Base-by-base conservation (phyloP, 2,888 invertebrate genomes). In the Aporophyla lueneburgensis region DNA sequence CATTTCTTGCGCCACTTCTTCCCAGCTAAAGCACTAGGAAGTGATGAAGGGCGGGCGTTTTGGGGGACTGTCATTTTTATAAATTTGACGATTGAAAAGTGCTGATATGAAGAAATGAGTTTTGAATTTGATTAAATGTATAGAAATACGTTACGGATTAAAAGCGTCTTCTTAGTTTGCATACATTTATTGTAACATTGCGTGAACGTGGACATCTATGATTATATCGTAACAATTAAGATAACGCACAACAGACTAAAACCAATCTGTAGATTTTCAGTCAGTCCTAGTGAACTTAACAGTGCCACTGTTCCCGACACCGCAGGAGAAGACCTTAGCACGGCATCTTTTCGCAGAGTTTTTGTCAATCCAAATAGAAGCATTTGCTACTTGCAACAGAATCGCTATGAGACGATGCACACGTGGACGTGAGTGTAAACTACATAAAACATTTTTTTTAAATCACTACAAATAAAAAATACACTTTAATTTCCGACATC, bases 361-460 rank as follows among this genome's bases (percentile, higher is more conserved):
- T 74, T 1, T 24, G 14, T 24, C 74, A 9, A 74, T 80, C 43
- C 61, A 80, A 33, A 67, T 80, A 0, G 78, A 78, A 46, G 56
- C 80, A 5, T 78, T 74, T 19, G 78, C 78, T 7, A 56, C 66
- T 4, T 74, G 78, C 24, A 80, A 78, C 66, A 66, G 74, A 19
- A 67, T 80, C 3, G 80, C 78, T 0, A 74, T 78, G 78, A 33
- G 62, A 21, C 61, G 74, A 19, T 62, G 61, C 51, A 51, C 61
- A 46, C 43, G 43, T 46, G 43, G 33, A 6, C 66, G 78, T 78
- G 43, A 74, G 80, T 78, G 61, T 54, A 10, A 7, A n/a, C n/a
- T 24, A 9, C 10, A 14, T 58, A 33, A 33, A 33, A 33, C 33
- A 33, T 33, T 33, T 33, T 33, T 33, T 33, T 33, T 33, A 33